A percentile compares a stretch with the other conserved stretches of the same genome.
Conservation (phyloP, 2,113 vertebrate genomes). For the Microtus montanus region DNA sequence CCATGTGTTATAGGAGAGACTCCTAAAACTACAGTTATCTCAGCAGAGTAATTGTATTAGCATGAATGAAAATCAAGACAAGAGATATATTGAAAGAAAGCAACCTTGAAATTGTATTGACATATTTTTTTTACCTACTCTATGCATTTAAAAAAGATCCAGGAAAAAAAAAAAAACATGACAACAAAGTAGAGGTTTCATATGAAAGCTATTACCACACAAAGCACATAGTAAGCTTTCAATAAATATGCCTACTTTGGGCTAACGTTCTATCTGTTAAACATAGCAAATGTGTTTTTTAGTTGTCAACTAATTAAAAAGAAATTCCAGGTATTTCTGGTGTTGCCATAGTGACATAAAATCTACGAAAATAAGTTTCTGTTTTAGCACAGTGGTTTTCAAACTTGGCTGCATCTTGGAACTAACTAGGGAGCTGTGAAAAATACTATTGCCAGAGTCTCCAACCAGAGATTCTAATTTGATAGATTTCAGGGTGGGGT, state of each 20-base stretch:
- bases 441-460: conserved; percentile 3
- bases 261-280: conserved; percentile 53
- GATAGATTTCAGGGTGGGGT: neutral
- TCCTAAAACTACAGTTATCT: neutral
- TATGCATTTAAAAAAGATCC: neutral
- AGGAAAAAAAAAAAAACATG: neutral
- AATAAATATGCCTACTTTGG: neutral
- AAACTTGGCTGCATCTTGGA: conserved; percentile 58
- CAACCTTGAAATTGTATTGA: neutral
- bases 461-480: conserved; percentile 10
- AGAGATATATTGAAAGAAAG: neutral
- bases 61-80: neutral
- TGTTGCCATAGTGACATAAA: conserved; percentile 65
- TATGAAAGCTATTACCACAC: neutral
- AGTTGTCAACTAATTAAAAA: conserved; percentile 66
- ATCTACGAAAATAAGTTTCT: conserved; percentile 28
- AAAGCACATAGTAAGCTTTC: conserved; percentile 42
- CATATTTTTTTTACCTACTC: neutral
- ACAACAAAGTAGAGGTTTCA: neutral
- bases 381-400: conserved; percentile 63
- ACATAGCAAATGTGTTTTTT: conserved; percentile 16
- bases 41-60: neutral
- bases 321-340: conserved; percentile 53
- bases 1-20: neutral
- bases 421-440: conserved; percentile 32